A percentile compares a stretch with the other conserved stretches of the same genome.
Evolutionary conservation across 2,113 vertebrate species (phyloP).

Genomic region (Gallinago media): DNA sequence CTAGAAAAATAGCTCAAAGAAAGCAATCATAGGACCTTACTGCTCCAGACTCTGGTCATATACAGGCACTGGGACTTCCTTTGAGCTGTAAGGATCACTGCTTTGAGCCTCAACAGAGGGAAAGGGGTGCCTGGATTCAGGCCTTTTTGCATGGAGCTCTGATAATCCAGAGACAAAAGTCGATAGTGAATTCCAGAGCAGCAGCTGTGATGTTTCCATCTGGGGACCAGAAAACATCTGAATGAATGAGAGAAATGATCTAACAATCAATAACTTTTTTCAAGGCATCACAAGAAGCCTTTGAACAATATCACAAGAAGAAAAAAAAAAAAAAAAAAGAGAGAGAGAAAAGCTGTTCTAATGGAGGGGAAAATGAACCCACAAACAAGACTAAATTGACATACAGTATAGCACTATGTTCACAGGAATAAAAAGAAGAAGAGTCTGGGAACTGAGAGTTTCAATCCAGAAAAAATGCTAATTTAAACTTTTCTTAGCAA

Average conservation of each 20-base stretch:
- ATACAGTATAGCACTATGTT: slow-evolving; percentile 8
- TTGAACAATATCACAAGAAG: slow-evolving; percentile 72
- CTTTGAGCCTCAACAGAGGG: not conserved
- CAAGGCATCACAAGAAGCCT: slow-evolving; percentile 73
- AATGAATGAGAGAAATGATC: slow-evolving; percentile 73
- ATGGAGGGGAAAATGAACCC: slow-evolving; percentile 65
- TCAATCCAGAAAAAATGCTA: not conserved
- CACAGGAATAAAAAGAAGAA: slow-evolving; percentile 27
- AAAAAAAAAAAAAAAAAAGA: not conserved
- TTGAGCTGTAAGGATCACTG: slow-evolving; percentile 11
- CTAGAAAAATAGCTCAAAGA: slow-evolving; percentile 14
- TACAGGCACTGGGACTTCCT: not conserved
- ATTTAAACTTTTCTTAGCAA: slow-evolving; percentile 1
- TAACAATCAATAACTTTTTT: slow-evolving; percentile 75
- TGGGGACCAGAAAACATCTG: slow-evolving; percentile 75
- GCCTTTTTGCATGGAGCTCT: slow-evolving; percentile 43
- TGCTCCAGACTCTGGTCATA: slow-evolving; percentile 9
- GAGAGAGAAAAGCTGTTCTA: slow-evolving; percentile 54
- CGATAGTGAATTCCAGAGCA: slow-evolving; percentile 68
- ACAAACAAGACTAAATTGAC: slow-evolving; percentile 66
- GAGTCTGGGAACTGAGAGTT: slow-evolving; percentile 1
- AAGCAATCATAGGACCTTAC: not conserved
- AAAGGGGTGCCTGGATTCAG: slow-evolving; percentile 22
- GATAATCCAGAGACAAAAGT: slow-evolving; percentile 70
- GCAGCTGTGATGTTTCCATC: slow-evolving; percentile 72